Evolutionary conservation across 1,140 invertebrate species (phyloP).

Genomic region (Drosophila ambigua): DNA sequence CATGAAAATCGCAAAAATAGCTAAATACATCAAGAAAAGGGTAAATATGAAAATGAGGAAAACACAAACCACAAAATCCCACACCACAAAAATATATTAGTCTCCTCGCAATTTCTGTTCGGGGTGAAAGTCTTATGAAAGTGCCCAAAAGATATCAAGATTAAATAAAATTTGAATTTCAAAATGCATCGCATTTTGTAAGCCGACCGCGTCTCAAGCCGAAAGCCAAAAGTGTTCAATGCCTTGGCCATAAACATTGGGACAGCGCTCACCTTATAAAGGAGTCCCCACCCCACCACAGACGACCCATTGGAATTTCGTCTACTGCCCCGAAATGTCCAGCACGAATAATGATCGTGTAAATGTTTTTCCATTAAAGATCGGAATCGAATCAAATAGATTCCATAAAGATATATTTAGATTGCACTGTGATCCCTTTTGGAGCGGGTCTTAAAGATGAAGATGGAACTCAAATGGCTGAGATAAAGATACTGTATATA

Average conservation of each 20-base stretch:
- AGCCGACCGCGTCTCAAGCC: conserved; percentile 47
- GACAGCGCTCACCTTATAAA: conserved; percentile 5
- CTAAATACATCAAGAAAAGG: conserved; percentile 83
- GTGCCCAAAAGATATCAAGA: conserved; percentile 8
- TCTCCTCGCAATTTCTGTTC: conserved; percentile 26
- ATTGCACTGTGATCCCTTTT: no score
- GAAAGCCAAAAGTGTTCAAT: conserved; percentile 63
- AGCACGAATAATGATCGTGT: conserved; percentile 36
- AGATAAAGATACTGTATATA: background rate
- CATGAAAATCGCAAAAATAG: conserved; percentile 81
- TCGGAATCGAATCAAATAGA: conserved; percentile 19
- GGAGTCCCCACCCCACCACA: conserved; percentile 9
- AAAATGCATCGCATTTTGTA: conserved; percentile 56
- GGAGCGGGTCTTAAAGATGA: conserved; percentile 9
- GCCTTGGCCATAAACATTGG: conserved; percentile 68
- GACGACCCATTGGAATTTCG: no score
- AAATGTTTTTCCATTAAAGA: conserved; percentile 26
- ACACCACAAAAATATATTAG: conserved; percentile 27
- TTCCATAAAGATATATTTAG: no score
- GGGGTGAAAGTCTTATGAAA: conserved; percentile 62
- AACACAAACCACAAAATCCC: background rate
- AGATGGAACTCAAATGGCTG: conserved; percentile 34
- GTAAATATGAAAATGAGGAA: conserved; percentile 62
- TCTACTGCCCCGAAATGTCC: conserved; percentile 25
- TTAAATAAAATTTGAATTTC: conserved; percentile 14